Evolutionary conservation across 2,113 vertebrate genomes (phyloP).

Genomic region (Melospiza melodia): DNA sequence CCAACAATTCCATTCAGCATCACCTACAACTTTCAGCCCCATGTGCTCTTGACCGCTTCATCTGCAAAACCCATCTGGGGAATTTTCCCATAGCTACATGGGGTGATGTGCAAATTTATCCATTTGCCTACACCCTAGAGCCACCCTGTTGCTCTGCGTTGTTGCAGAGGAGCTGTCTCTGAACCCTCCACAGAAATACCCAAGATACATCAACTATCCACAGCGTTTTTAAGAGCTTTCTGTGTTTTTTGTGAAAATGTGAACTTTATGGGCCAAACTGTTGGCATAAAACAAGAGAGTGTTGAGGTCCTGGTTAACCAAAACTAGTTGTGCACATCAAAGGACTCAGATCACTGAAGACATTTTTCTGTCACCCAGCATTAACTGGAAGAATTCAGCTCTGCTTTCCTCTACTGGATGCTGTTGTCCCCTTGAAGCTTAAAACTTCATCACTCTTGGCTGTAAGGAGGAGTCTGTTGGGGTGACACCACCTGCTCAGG

Average conservation of each 20-base stretch:
- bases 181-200: background rate
- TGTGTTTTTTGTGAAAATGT: background rate
- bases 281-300: background rate
- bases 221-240: background rate
- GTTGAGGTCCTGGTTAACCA: background rate
- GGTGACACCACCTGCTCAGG: background rate
- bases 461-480: background rate
- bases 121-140: background rate
- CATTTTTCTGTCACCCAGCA: background rate
- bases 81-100: rapidly evolving
- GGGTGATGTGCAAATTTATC: background rate
- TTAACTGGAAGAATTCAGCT: background rate
- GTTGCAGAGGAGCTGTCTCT: background rate
- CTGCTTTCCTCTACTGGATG: background rate
- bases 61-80: background rate
- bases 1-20: background rate
- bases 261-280: background rate
- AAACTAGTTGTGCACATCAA: background rate
- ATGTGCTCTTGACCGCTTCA: rapidly evolving
- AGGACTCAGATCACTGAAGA: background rate
- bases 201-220: background rate
- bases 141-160: background rate
- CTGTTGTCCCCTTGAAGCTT: background rate
- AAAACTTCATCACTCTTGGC: background rate
- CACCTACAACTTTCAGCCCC: rapidly evolving